Evolutionary conservation across 2,888 invertebrate genomes (phyloP).

Genomic region (Craniophora ligustri): DNA sequence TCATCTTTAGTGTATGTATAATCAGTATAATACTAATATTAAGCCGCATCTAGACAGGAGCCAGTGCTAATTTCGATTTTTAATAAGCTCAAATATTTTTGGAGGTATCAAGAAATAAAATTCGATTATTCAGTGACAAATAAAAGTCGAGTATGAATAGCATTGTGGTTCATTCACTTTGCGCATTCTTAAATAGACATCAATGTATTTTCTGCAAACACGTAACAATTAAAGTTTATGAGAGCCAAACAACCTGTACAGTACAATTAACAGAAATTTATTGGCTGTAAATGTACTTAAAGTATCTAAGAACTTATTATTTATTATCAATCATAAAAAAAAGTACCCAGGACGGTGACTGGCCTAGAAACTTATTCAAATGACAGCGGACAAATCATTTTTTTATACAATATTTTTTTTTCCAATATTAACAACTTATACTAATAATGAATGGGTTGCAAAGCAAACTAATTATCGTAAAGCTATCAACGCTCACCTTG

Average conservation of each 20-base stretch:
- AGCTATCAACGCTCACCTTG: conserved; percentile 85
- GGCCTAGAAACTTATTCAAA: background rate
- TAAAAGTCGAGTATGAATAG: too few relatives aligned
- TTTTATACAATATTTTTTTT: background rate
- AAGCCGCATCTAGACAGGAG: too few relatives aligned
- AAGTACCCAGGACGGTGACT: background rate
- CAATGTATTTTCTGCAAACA: conserved; percentile 13
- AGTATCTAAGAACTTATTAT: conserved; percentile 6
- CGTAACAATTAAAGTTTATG: conserved; percentile 1
- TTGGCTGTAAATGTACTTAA: conserved; percentile 6
- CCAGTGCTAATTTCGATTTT: too few relatives aligned
- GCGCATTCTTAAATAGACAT: background rate
- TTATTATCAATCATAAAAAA: conserved; percentile 9
- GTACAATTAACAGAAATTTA: conserved; percentile 2
- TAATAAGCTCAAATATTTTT: too few relatives aligned
- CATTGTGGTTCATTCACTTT: too few relatives aligned
- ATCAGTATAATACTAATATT: too few relatives aligned
- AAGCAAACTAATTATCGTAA: conserved; percentile 80
- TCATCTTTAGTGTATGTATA: too few relatives aligned
- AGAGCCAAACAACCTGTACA: conserved; percentile 1
- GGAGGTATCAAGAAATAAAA: too few relatives aligned
- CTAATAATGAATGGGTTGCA: conserved; percentile 53
- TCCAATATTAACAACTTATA: conserved; percentile 40
- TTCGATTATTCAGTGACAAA: too few relatives aligned
- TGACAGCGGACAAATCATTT: conserved; percentile 3